Evolutionary conservation across 1,140 invertebrate species (phyloP).

Genomic region (Musca vetustissima): DNA sequence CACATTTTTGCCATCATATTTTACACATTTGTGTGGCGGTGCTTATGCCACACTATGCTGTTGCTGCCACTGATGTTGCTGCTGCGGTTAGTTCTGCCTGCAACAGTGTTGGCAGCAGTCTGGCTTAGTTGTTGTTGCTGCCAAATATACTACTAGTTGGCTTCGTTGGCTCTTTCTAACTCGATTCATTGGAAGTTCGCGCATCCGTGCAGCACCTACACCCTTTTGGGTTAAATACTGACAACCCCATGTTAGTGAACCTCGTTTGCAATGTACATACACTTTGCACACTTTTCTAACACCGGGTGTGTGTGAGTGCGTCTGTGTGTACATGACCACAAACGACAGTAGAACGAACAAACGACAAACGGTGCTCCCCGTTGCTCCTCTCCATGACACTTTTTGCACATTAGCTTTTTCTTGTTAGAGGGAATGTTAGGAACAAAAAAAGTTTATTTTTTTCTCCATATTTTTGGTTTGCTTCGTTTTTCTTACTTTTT

Average conservation of each 20-base stretch:
- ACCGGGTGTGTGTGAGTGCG: background rate
- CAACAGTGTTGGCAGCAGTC: background rate
- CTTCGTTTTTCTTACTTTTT: no score
- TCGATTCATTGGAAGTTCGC: slow-evolving; percentile 40
- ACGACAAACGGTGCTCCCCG: background rate
- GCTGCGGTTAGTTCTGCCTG: slow-evolving; percentile 28
- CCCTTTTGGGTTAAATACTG: slow-evolving; percentile 56
- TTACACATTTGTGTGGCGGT: no score
- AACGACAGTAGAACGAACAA: no score
- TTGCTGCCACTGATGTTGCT: slow-evolving; percentile 23
- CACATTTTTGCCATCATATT: background rate
- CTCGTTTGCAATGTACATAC: slow-evolving; percentile 34
- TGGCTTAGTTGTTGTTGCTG: background rate
- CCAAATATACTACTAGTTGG: slow-evolving; percentile 26
- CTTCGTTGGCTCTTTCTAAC: slow-evolving; percentile 37
- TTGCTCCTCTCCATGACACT: background rate
- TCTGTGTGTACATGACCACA: background rate
- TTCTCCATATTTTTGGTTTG: no score
- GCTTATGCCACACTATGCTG: no score
- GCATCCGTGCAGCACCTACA: slow-evolving; percentile 52
- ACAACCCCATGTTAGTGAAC: slow-evolving; percentile 54
- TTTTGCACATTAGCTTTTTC: no score
- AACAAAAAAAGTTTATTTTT: no score
- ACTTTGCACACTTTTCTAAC: no score
- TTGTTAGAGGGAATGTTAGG: no score